Percentiles rank a stretch among this genome's conserved stretches.
These are phyloP conservation scores for Andrena minutula DNA, from an alignment of 2,888 invertebrate species.

Conservation along the genomic window DNA sequence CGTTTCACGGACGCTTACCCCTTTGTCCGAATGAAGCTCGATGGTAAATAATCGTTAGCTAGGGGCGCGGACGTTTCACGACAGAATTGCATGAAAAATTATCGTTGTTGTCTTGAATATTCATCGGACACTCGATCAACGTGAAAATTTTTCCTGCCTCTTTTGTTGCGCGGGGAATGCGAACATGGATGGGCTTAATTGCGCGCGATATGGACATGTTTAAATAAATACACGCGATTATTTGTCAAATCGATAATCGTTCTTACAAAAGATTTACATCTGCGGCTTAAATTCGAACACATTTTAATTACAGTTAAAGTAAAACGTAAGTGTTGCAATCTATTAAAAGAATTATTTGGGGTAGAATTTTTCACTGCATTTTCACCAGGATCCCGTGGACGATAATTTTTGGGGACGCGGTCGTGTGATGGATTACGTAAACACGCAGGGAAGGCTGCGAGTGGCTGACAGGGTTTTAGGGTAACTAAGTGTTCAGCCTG, in stretches of 20 bases:
- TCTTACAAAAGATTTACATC: no score
- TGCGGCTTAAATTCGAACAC: no score
- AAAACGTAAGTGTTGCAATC: no score
- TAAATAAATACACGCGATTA: no score
- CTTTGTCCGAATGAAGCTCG: conserved; percentile 21
- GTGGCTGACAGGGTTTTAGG: conserved; percentile 42
- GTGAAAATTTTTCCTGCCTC: conserved; percentile 11
- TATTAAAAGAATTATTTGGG: no score
- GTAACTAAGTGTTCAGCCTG: conserved; percentile 69
- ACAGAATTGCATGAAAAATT: conserved; percentile 48
- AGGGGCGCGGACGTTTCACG: not conserved
- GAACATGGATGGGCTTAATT: no score
- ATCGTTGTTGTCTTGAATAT: conserved; percentile 46
- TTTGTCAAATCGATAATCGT: no score
- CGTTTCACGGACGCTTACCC: conserved; percentile 10
- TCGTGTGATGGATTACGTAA: conserved; percentile 49
- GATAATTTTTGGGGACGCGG: conserved; percentile 15
- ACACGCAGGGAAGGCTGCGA: conserved; percentile 46
- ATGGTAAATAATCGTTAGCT: conserved; percentile 41
- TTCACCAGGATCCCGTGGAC: not conserved
- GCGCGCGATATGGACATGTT: no score
- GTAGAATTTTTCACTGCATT: no score
- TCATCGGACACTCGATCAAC: conserved; percentile 23
- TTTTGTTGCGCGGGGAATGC: conserved; percentile 20
- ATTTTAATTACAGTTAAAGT: no score